Conservation (phyloP, 2,113 vertebrate species). For the Brachyhypopomus gauderio region DNA sequence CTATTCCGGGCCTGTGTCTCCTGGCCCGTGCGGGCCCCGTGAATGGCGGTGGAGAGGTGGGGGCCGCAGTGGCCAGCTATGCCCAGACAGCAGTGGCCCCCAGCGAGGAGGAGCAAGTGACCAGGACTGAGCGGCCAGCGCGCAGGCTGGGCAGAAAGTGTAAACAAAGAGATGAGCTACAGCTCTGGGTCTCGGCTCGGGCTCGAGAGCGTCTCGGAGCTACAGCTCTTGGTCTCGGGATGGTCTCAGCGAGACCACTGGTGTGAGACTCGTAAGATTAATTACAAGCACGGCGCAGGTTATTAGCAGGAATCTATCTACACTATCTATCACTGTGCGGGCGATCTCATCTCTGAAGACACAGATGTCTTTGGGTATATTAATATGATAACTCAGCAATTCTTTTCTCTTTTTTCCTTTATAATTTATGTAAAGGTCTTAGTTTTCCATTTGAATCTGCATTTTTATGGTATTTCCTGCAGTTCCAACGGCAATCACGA, state of each 20-base stretch:
- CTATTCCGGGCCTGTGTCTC: constrained; percentile 71
- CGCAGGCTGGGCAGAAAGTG: background rate
- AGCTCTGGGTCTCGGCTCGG: background rate
- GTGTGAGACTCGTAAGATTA: constrained; percentile 6
- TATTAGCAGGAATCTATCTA: background rate
- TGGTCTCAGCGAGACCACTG: no score
- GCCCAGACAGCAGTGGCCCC: background rate
- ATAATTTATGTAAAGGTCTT: constrained; percentile 44
- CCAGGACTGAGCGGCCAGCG: no score
- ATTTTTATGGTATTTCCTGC: constrained; percentile 58
- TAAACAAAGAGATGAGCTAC: constrained; percentile 7
- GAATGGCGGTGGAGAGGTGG: no score
- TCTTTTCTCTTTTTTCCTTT: constrained; percentile 20
- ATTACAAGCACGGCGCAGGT: background rate
- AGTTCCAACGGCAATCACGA: constrained; percentile 54
- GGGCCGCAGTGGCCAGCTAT: background rate
- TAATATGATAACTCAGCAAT: constrained; percentile 42
- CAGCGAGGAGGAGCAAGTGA: background rate
- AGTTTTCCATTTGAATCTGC: constrained; percentile 51
- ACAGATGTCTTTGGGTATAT: constrained; percentile 35
- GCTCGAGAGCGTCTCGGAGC: no score
- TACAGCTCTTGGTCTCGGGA: background rate
- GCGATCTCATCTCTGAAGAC: background rate
- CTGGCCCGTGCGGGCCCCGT: background rate
- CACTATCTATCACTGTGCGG: constrained; percentile 2